These are phyloP conservation scores for Linhomoeus sp. DNA, from an alignment of 2,888 invertebrate genomes.

Conservation along the genomic window DNA sequence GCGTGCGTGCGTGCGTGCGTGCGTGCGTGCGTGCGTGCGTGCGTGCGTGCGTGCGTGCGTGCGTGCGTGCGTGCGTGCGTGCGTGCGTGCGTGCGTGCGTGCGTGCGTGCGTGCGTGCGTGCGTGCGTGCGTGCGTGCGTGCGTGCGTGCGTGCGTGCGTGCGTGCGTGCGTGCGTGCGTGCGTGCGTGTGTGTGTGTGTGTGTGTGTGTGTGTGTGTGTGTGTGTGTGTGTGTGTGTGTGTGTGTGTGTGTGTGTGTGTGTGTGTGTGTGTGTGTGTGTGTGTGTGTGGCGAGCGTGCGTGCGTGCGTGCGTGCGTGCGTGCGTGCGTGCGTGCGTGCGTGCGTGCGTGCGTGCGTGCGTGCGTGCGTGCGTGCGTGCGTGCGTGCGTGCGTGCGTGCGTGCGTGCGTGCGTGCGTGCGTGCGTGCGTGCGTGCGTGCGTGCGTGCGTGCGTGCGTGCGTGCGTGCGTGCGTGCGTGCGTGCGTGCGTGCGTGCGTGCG, in stretches of 20 bases:
- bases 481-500: slow-evolving; percentile 5
- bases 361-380: slow-evolving; percentile 6
- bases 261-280: slow-evolving; percentile 3
- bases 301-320: slow-evolving; percentile 4
- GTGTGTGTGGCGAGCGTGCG: slow-evolving; percentile 3
- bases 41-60: not conserved
- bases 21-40: not conserved
- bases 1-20: not conserved
- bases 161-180: slow-evolving; percentile 5
- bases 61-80: slow-evolving; percentile 2
- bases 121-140: slow-evolving; percentile 7
- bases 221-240: slow-evolving; percentile 4
- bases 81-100: slow-evolving; percentile 3
- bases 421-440: slow-evolving; percentile 5
- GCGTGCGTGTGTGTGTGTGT: slow-evolving; percentile 6
- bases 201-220: slow-evolving; percentile 5
- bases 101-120: slow-evolving; percentile 6
- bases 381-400: slow-evolving; percentile 3
- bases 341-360: slow-evolving; percentile 5
- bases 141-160: slow-evolving; percentile 7
- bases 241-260: slow-evolving; percentile 3
- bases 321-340: slow-evolving; percentile 4
- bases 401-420: slow-evolving; percentile 2
- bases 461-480: slow-evolving; percentile 6
- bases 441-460: slow-evolving; percentile 5